phyloP scores from a whole-genome alignment of 2,113 vertebrate genomes.

The Sinocyclocheilus maitianheensis region DNA sequence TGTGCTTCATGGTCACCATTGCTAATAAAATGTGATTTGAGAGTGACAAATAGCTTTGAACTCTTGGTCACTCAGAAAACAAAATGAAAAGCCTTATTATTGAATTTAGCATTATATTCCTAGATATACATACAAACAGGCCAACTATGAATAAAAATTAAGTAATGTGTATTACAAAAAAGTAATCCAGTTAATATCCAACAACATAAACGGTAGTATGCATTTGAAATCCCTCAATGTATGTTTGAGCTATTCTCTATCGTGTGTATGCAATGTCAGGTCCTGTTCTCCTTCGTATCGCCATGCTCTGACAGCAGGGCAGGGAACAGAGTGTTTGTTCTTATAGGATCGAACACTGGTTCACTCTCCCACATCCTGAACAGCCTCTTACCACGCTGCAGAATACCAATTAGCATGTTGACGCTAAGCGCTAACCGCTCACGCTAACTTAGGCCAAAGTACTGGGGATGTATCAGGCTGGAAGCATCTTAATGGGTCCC shows the following conservation, averaged over 20 bases:
- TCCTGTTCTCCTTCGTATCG: constrained; percentile 50
- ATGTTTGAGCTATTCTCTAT: constrained; percentile 23
- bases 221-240: background rate
- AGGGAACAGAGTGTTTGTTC: constrained; percentile 56
- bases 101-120: background rate
- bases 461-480: constrained; percentile 8
- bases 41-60: constrained; percentile 50
- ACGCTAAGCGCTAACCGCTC: constrained; percentile 49
- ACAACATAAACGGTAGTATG: background rate
- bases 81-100: background rate
- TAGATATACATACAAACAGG: background rate
- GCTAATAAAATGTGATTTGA: constrained; percentile 56
- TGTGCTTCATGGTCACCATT: constrained; percentile 46
- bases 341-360: constrained; percentile 62
- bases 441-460: constrained; percentile 29
- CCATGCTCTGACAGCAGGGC: constrained; percentile 57
- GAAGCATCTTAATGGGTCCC: constrained; percentile 3
- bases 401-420: constrained; percentile 77
- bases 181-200: background rate
- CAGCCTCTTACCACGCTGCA: constrained; percentile 67
- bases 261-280: constrained; percentile 41
- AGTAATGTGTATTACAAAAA: no score
- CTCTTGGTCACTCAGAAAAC: constrained; percentile 6
- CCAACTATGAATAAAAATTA: background rate
- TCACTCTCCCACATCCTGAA: constrained; percentile 67